Evolutionary conservation across 2,113 vertebrate species (phyloP).

Genomic region (Thalassarche chlororhynchos): DNA sequence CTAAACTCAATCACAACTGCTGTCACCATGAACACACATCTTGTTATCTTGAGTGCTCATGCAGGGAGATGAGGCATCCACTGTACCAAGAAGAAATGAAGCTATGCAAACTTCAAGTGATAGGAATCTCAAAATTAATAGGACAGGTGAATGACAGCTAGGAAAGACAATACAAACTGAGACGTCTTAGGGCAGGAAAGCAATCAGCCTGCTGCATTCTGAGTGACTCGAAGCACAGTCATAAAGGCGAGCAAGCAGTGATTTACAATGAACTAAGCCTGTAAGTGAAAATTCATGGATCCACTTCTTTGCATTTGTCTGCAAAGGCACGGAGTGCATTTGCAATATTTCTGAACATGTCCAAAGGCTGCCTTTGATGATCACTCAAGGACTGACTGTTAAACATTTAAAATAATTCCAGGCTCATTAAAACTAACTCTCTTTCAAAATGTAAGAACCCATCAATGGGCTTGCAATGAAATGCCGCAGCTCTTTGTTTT

Average conservation of each 20-base stretch:
- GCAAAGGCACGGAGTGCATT: slow-evolving; percentile 9
- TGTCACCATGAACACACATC: neutral
- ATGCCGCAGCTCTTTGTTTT: slow-evolving; percentile 9
- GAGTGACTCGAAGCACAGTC: slow-evolving; percentile 27
- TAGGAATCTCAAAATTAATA: slow-evolving; percentile 54
- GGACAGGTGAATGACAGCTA: slow-evolving; percentile 39
- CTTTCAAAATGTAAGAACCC: slow-evolving; percentile 37
- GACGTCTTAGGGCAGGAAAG: slow-evolving; percentile 18
- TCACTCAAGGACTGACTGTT: slow-evolving; percentile 57
- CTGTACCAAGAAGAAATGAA: neutral
- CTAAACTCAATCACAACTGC: slow-evolving; percentile 13
- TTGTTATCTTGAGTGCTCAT: slow-evolving; percentile 34
- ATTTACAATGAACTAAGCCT: slow-evolving; percentile 57
- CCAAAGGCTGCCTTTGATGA: slow-evolving; percentile 54
- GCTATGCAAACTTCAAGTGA: slow-evolving; percentile 50
- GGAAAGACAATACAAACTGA: slow-evolving; percentile 1
- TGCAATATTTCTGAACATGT: slow-evolving; percentile 50
- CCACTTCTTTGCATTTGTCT: slow-evolving; percentile 34
- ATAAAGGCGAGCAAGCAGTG: slow-evolving; percentile 15
- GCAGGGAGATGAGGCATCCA: slow-evolving; percentile 15
- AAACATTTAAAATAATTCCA: slow-evolving; percentile 57
- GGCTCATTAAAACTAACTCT: slow-evolving; percentile 49
- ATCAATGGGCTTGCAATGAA: slow-evolving; percentile 16
- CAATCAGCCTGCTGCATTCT: slow-evolving; percentile 39
- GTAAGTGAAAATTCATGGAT: slow-evolving; percentile 52